phyloP scores from a whole-genome alignment of 2,888 invertebrate species.

The Cephus rjabovi region DNA sequence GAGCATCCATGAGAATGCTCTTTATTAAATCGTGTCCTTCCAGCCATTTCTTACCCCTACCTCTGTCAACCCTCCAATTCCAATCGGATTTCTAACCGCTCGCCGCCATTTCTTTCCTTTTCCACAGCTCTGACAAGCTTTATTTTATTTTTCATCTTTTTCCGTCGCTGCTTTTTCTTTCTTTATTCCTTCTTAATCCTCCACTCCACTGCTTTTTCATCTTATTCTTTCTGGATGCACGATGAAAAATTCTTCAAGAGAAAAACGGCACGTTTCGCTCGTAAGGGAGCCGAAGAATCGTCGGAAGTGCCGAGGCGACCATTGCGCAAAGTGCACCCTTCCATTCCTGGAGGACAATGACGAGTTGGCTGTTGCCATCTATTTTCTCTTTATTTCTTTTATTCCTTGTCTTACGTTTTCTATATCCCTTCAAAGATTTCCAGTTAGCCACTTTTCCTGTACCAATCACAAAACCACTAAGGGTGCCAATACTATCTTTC shows the following conservation, averaged over 20 bases:
- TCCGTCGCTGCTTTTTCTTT: slow-evolving; percentile 7
- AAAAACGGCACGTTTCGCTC: slow-evolving; percentile 20
- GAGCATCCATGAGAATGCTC: slow-evolving; percentile 40
- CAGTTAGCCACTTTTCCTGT: background rate
- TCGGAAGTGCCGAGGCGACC: background rate
- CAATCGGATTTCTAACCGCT: slow-evolving; percentile 29
- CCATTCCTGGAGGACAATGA: background rate
- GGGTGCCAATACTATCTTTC: background rate
- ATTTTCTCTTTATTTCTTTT: background rate
- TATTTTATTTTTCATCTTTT: slow-evolving; percentile 1
- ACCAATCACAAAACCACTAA: background rate
- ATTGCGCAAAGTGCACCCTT: background rate
- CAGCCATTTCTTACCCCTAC: slow-evolving; percentile 10
- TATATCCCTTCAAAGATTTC: background rate
- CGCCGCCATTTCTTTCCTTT: slow-evolving; percentile 30
- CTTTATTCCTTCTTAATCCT: slow-evolving; percentile 17
- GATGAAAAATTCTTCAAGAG: background rate
- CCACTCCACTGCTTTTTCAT: slow-evolving; percentile 13
- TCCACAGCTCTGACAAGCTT: background rate
- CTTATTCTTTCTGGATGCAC: background rate
- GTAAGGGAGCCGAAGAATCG: slow-evolving; percentile 21
- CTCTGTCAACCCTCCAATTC: background rate
- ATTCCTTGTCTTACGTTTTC: background rate
- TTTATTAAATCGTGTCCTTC: slow-evolving; percentile 53
- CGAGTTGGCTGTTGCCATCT: background rate